Base-by-base conservation (phyloP, 2,888 invertebrate species). In the Cheilosia impressa region DNA sequence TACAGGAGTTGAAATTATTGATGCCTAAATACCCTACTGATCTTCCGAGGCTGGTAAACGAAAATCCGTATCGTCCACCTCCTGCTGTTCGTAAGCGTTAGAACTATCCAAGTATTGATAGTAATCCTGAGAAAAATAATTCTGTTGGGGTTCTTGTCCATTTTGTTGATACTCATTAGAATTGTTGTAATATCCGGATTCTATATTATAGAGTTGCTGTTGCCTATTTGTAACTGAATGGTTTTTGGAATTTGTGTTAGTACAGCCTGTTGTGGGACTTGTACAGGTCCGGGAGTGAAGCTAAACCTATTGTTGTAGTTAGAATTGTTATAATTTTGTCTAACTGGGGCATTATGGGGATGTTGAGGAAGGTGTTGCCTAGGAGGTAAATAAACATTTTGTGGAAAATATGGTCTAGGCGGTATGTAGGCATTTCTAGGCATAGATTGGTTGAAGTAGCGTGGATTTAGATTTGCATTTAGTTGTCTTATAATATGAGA, bases 11-110 rank as follows among this genome's bases (percentile, higher is more conserved):
- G 2, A 34, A 34, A 34, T 34, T 71, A 62, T 78, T 83, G 2
- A 83, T 34, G 13, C 84, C 83, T 75, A 87, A 15, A 76, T 76
- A 87, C n/a, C 88, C 85, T 1, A 72, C 68, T 41, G 65, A 31
- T 75, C 66, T 10, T 58, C 52, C 52, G 83, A 43, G 15, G n/a
- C 43, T 43, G 15, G 43, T 43, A 43, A 43, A n/a, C 43, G n/a
- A n/a, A 43, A 15, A 43, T 43, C n/a, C 43, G n/a, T n/a, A n/a
- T 43, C 43, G n/a, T n/a, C 43, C 1, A 15, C 6, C 43, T 43
- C 43, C n/a, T 43, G 43, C 43, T 43, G 43, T n/a, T 43, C 6
- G n/a, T 43, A 43, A 43, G 43, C 10, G 10, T 10, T 34, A 2
- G 34, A 34, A 34, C 34, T 34, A 34, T 34, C 34, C 3, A 34